phyloP scores from a whole-genome alignment of 1,140 invertebrate genomes.

The Tenebrio molitor region DNA sequence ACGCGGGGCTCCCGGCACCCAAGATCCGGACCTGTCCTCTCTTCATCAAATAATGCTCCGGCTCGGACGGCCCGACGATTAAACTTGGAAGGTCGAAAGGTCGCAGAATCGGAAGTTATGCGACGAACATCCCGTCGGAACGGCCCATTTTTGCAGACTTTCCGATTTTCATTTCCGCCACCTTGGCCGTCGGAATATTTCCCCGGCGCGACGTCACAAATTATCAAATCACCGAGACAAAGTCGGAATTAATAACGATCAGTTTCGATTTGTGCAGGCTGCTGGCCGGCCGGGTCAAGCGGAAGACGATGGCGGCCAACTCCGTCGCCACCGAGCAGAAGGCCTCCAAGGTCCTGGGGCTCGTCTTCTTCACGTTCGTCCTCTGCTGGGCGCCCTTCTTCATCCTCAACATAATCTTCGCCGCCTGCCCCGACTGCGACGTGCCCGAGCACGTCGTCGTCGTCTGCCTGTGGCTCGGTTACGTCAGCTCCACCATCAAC shows the following conservation, averaged over 20 bases:
- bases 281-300: constrained; percentile 75
- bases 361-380: constrained; percentile 93
- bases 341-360: constrained; percentile 85
- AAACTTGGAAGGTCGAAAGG: not conserved
- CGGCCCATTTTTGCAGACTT: not conserved
- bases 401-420: constrained; percentile 86
- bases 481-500: constrained; percentile 89
- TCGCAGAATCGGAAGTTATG: not conserved
- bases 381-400: constrained; percentile 94
- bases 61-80: not conserved
- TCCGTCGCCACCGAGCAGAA: constrained; percentile 88
- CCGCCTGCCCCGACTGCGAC: constrained; percentile 78
- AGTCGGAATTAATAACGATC: not conserved
- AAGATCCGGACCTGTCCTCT: not conserved
- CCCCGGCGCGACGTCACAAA: not conserved
- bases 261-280: constrained; percentile 68
- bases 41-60: not conserved
- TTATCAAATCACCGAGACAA: not conserved
- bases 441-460: constrained; percentile 81
- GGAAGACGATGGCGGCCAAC: constrained; percentile 78
- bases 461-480: constrained; percentile 89
- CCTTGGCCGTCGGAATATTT: too few relatives aligned
- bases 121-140: not conserved
- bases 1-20: not conserved
- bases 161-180: too few relatives aligned